These are phyloP conservation scores for Lucifuga dentata DNA, from an alignment of 2,113 vertebrate genomes.

Conservation along the genomic window DNA sequence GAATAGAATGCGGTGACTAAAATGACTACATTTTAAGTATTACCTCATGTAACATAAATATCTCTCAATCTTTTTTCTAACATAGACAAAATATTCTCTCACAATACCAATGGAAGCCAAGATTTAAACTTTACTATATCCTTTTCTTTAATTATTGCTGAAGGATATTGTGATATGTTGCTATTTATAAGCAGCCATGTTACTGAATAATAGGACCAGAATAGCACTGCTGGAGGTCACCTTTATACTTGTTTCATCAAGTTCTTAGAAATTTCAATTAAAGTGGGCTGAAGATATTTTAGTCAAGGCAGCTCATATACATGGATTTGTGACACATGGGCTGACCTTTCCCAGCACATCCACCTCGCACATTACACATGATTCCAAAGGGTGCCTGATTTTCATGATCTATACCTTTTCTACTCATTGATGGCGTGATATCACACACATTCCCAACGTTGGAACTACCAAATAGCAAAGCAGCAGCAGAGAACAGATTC, in stretches of 20 bases:
- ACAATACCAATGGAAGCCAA: background rate
- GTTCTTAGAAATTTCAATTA: conserved; percentile 40
- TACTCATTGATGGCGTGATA: too few species aligned
- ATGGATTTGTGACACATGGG: conserved; percentile 34
- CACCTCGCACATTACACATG: conserved; percentile 16
- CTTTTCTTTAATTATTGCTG: conserved; percentile 21
- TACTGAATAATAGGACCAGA: conserved; percentile 42
- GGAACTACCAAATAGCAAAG: too few species aligned
- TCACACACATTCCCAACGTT: too few species aligned
- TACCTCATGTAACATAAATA: background rate
- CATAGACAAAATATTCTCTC: too few species aligned
- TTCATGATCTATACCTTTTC: background rate
- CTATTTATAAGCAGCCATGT: conserved; percentile 51
- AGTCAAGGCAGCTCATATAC: conserved; percentile 29
- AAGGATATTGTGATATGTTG: conserved; percentile 15
- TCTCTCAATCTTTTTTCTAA: too few species aligned
- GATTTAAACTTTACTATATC: conserved; percentile 12
- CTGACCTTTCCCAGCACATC: conserved; percentile 48
- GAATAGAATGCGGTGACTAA: background rate
- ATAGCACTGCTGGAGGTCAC: conserved; percentile 38
- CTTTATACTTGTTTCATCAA: conserved; percentile 45
- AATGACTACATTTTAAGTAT: background rate
- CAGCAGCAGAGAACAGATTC: too few species aligned
- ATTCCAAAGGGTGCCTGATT: conserved; percentile 3
- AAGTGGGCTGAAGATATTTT: conserved; percentile 27